A percentile compares a stretch with the other conserved stretches of the same genome.
Conservation (phyloP, 2,113 vertebrate species). For the Bos indicus region DNA sequence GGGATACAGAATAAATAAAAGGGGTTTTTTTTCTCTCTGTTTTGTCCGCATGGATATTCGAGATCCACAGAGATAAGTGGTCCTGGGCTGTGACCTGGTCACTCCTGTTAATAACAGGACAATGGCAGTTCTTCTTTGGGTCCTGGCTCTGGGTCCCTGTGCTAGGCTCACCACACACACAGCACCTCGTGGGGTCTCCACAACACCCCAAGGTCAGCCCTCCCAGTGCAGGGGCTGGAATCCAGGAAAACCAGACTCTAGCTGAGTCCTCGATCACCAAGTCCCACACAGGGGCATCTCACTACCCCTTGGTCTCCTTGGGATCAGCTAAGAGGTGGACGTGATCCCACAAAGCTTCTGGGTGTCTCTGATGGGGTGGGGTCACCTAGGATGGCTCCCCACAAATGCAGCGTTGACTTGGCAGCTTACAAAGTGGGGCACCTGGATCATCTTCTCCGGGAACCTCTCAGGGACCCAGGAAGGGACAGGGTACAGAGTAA, state of each 20-base stretch:
- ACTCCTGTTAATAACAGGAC: not conserved
- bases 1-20: not conserved
- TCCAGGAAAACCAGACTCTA: not conserved
- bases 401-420: not conserved
- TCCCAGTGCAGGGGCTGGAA: not conserved
- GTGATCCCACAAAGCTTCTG: not conserved
- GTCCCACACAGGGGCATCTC: not conserved
- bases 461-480: not conserved
- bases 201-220: not conserved
- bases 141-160: not conserved
- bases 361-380: not conserved
- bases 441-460: accelerated
- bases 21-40: slow-evolving; percentile 20
- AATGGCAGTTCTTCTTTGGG: not conserved
- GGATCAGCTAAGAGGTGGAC: not conserved
- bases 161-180: not conserved
- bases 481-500: not conserved
- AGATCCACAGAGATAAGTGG: not conserved
- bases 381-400: not conserved
- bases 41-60: not conserved
- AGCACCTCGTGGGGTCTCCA: not conserved
- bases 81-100: not conserved
- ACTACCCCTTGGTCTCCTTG: not conserved
- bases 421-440: not conserved
- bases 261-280: not conserved